Base-by-base conservation (phyloP, 2,888 invertebrate species). In the Escarpia spicata region DNA sequence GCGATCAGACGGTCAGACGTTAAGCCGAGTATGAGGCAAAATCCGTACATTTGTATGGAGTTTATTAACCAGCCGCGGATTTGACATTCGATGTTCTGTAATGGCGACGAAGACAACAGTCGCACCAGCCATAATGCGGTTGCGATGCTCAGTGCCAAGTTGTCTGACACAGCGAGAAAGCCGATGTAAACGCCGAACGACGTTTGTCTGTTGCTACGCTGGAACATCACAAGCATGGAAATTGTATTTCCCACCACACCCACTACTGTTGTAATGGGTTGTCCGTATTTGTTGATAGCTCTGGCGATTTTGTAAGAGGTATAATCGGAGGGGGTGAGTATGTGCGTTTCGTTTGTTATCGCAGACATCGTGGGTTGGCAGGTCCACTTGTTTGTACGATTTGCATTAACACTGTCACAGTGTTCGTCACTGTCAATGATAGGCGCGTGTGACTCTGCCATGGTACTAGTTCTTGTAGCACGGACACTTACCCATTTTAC, bases 161-260 rank as follows among this genome's bases (percentile, higher is more conserved):
- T 92, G 91, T 93, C 93, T 3, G 92, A 92, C 4, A 93, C 15
- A 9, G 93, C 93, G 9, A 93, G 91, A n/a, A 43, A 43, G 2
- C 90, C 43, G 92, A 92, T 2, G 90, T 91, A 31, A 90, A 52
- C 15, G 15, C 52, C 52, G 52, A 52, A 52, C 8, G 52, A 52
- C 52, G 52, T 52, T 6, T 9, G 52, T 9, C 92, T 31, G 91
- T 92, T 92, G 45, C 44, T 8, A 9, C 43, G 91, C 44, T 92
- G 92, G 8, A 91, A 43, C 92, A 92, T 92, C 43, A 92, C 92
- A 43, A 19, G 44, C 43, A 91, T 75, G 6, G 75, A 75, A 15
- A 75, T n/a, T 2, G n/a, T 3, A 26, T 75, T 75, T n/a, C 75
- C 75, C 0, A 26, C 19, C n/a, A 8, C n/a, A 26, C 75, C 75